A percentile compares a stretch with the other conserved stretches of the same genome.
Conservation (phyloP, 1,140 invertebrate genomes). For the Leucophenga varia region DNA sequence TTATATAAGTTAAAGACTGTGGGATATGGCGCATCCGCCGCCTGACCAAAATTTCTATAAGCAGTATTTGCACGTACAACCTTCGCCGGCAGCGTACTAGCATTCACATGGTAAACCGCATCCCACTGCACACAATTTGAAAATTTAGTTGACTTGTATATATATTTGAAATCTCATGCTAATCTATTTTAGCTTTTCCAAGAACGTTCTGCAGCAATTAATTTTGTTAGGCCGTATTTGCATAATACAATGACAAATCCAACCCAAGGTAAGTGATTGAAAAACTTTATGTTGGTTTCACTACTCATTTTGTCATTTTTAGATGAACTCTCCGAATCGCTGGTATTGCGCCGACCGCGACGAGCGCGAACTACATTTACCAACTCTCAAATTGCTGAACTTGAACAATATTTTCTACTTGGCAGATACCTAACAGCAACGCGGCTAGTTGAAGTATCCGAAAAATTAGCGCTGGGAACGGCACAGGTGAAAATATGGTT, state of each 20-base stretch:
- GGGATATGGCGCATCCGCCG: constrained; percentile 52
- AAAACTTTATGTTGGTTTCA: too few species aligned
- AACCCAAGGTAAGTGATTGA: constrained; percentile 33
- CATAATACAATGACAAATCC: constrained; percentile 43
- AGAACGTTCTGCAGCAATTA: constrained; percentile 44
- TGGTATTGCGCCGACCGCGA: constrained; percentile 46
- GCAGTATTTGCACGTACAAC: constrained; percentile 39
- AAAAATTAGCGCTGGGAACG: constrained; percentile 72
- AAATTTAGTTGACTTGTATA: constrained; percentile 47
- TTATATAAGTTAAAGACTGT: constrained; percentile 11
- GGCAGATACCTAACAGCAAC: constrained; percentile 79
- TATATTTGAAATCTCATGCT: constrained; percentile 1
- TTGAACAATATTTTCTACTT: constrained; percentile 57
- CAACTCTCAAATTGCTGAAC: constrained; percentile 74
- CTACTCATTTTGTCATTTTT: too few species aligned
- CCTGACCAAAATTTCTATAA: constrained; percentile 51
- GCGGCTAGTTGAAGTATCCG: constrained; percentile 76
- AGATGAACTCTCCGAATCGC: constrained; percentile 45
- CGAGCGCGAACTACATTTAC: constrained; percentile 76
- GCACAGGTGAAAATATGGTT: constrained; percentile 91
- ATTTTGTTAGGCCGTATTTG: constrained; percentile 48
- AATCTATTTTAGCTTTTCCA: constrained; percentile 36
- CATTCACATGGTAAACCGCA: too few species aligned
- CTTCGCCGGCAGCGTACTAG: too few species aligned
- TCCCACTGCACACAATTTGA: constrained; percentile 48